Conservation (phyloP, 2,113 vertebrate species). For the Chionis minor region DNA sequence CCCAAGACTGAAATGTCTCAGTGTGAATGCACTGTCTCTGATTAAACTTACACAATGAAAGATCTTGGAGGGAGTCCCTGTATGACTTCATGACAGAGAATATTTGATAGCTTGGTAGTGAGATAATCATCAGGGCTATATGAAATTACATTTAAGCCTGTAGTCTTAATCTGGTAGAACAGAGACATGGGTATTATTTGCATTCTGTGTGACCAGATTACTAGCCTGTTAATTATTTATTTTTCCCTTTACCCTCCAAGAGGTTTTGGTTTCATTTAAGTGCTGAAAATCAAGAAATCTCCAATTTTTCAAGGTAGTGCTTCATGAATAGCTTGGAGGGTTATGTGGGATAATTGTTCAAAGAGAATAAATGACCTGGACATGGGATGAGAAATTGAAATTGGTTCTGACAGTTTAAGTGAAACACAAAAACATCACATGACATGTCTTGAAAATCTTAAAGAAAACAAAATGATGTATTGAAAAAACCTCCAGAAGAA, state of each 20-base stretch:
- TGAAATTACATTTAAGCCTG: background rate
- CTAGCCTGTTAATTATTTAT: background rate
- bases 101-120: background rate
- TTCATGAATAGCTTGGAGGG: background rate
- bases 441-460: background rate
- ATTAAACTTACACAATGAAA: background rate
- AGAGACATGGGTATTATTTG: background rate
- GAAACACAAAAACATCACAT: background rate
- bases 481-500: background rate
- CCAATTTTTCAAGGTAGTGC: background rate
- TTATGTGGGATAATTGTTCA: background rate
- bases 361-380: background rate
- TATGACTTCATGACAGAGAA: background rate
- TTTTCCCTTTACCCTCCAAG: background rate
- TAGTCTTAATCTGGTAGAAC: background rate
- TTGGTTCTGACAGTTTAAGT: background rate
- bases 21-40: background rate
- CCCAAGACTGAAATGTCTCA: background rate
- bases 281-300: background rate
- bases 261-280: background rate
- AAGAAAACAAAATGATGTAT: background rate
- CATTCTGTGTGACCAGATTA: background rate
- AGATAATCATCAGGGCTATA: background rate
- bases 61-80: background rate
- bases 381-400: background rate